These are phyloP conservation scores for Poecilus cupreus DNA, from an alignment of 2,888 invertebrate species.

Conservation along the genomic window DNA sequence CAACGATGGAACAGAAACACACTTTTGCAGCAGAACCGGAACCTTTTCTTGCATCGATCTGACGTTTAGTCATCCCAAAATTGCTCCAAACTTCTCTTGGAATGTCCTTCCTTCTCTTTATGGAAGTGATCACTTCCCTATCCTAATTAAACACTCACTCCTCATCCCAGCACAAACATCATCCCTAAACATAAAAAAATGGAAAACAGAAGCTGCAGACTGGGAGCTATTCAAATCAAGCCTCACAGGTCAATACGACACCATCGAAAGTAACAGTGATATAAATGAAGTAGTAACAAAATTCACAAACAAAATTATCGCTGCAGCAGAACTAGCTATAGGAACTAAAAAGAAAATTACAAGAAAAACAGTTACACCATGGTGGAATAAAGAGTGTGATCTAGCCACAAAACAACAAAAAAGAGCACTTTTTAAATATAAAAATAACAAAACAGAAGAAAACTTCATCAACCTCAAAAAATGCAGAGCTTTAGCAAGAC, in stretches of 20 bases:
- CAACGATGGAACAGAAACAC: slow-evolving; percentile 14
- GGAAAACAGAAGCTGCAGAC: no score
- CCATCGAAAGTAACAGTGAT: no score
- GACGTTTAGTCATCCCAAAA: not conserved
- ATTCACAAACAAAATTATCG: not conserved
- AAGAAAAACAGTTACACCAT: not conserved
- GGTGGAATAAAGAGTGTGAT: slow-evolving; percentile 29
- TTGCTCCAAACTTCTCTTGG: not conserved
- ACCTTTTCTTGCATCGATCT: not conserved
- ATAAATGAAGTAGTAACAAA: not conserved
- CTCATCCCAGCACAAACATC: no score
- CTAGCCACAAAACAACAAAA: not conserved
- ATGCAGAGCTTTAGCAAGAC: not conserved
- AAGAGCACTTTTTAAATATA: not conserved
- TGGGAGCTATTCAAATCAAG: no score
- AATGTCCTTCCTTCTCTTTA: not conserved
- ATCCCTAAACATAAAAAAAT: not conserved
- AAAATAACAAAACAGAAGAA: slow-evolving; percentile 6
- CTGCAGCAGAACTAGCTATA: not conserved
- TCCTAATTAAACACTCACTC: not conserved
- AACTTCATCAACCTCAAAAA: not conserved
- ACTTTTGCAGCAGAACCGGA: not conserved
- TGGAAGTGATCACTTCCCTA: slow-evolving; percentile 20
- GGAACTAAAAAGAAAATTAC: not conserved
- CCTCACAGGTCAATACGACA: no score